Base-by-base conservation (phyloP, 1,140 invertebrate genomes). In the Dufourea novaeangliae region DNA sequence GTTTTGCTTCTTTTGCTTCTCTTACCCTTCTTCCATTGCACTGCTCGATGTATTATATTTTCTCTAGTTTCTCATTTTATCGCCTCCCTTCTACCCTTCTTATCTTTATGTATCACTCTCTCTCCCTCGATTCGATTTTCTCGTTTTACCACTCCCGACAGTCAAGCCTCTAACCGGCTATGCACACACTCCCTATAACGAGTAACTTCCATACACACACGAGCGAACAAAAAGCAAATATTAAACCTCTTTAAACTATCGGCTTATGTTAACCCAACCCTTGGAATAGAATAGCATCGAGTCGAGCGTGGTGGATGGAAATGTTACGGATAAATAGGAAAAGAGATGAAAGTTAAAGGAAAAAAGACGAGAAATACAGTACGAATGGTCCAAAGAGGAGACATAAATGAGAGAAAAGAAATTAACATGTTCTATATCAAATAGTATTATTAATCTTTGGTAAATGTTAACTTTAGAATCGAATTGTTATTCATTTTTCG, bases 101-200 rank as follows among this genome's bases (percentile, higher is more conserved):
- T 69, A 54, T 69, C 50, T 66, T 71, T 27, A 57, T 67, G 46
- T 64, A 20, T 29, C 61, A 22, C 37, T 79, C 54, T 27, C 54
- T 27, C 68, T 17, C 27, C 64, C 34, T 34, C 12, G 57, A 25
- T 32, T 66, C 52, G 46, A 32, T 44, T 66, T 44, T 46, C 52
- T 57, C 66, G 25, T 64, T 62, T 59, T 27, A 46, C 61, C 34
- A 25, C 57, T 63, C 56, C 63, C 68, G 34, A 54, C 54, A 39
- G 78, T 68, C 68, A 52, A 80, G 68, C 54, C 72, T 78, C 79
- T 78, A 83, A 78, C 70, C 79, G 70, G 56, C 72, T 84, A 62
- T 67, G 62, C 76, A 84, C 79, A 81, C 54, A 84, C 54, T 67
- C 46, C 75, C 59, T 64, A 84, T 78, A 78, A 83, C 81, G 74